Conservation (phyloP, 64 coral and sea anemone species). For the Acropora tenuis region DNA sequence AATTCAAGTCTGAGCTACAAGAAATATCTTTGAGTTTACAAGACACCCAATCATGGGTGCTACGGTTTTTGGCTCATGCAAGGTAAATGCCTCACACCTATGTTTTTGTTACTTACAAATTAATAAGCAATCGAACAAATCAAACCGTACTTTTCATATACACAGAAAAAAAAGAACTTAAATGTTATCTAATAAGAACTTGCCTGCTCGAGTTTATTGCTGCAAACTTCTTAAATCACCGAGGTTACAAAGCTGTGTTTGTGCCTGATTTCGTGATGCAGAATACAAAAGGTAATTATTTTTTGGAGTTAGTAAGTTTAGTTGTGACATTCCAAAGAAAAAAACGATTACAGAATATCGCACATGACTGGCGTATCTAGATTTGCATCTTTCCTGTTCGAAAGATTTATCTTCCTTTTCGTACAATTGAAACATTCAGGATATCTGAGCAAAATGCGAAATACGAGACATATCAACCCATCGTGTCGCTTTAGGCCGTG, state of each 20-base stretch:
- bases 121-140: neutral
- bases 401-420: neutral
- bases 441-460: neutral
- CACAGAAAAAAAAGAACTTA: neutral
- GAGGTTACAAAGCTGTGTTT: too few species aligned
- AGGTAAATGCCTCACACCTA: neutral
- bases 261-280: too few species aligned
- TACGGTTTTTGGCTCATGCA: neutral
- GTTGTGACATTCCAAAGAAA: too few species aligned
- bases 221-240: too few species aligned
- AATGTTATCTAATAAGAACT: neutral
- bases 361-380: neutral
- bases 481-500: too few species aligned
- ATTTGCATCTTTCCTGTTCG: neutral
- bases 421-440: neutral
- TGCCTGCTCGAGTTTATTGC: neutral
- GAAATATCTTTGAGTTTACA: neutral
- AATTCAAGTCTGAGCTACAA: neutral
- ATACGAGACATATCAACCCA: neutral
- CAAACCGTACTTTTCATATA: neutral
- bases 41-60: neutral
- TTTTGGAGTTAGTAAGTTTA: too few species aligned
- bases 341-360: neutral
- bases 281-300: too few species aligned
- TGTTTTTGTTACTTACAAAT: neutral